Evolutionary conservation across 1,140 invertebrate genomes (phyloP), one percentile per base, ranked within the genome.

Genomic region (Drosophila tsacasi): DNA sequence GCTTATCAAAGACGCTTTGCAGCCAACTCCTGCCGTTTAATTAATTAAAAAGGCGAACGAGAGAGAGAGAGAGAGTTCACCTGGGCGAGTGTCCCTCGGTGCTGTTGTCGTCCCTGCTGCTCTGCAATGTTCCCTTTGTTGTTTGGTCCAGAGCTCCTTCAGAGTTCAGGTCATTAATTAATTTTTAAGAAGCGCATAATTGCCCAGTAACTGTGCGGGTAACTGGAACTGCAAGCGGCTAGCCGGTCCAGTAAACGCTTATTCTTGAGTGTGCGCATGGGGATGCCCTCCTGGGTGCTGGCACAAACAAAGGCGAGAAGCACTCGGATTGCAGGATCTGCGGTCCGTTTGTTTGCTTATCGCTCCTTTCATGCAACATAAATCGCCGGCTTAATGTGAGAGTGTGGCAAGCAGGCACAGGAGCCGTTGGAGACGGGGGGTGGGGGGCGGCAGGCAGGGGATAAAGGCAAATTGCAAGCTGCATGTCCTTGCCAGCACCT

Each of bases 121-220:
- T 32, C 57, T 12, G 6, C 15, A 13, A 25, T 23, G 15, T 47
- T 23, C 39, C n/a, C 46, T 21, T 25, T 23, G 52, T 40, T 55
- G 72, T 42, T 54, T 35, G 7, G n/a, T 35, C 61, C 25, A 21
- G n/a, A 21, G 27, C n/a, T 32, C 19, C 46, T 64, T 25, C 61
- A 32, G 50, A 42, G 42, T 65, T 60, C n/a, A n/a, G 58, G 58
- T 50, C 64, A 57, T 82, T 80, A 77, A 77, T 80, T 86, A 80
- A 74, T 68, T 80, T 89, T 89, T 77, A 83, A 89, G 62, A 73
- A 77, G 84, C 64, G 67, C 83, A 83, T 87, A 87, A 87, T 89
- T 87, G 79, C 61, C 47, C 81, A 46, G 58, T 44, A 61, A 57
- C 46, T 35, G 30, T 37, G 47, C 46, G 25, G 40, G 60, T 40